Evolutionary conservation across 2,888 invertebrate genomes (phyloP), one percentile per base, ranked within the genome.

Genomic region (Polyploca ridens): DNA sequence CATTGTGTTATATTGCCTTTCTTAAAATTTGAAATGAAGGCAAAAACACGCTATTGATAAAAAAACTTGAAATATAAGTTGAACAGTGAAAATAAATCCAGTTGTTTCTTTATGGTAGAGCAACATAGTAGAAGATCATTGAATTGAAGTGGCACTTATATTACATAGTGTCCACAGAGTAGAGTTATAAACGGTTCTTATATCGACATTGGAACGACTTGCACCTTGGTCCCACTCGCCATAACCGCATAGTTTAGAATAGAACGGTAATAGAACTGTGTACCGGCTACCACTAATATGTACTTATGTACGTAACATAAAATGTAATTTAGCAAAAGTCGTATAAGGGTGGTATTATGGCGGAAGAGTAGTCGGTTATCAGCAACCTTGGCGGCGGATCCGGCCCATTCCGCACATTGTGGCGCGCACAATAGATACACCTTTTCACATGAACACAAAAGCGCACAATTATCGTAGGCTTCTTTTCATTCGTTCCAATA

Each of bases 391-490:
- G 41, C 35, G 41, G 61, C 19, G 35, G 61, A 41, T 61, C 19
- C 16, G 41, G 35, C 35, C 41, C 38, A 7, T 19, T 41, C 61
- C 38, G 13, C 63, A 27, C 27, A 63, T 63, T 63, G 63, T 63
- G 19, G 16, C n/a, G 14, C 57, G 57, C 54, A 63, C 57, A 63
- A 63, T 63, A 54, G 41, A 19, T 54, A 62, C 49, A 35, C 57
- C 57, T 57, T 33, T 63, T 33, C 35, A 63, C 27, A 13, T 13
- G 38, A 33, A 63, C 57, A 63, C 57, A 63, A 63, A 57, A 41
- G 63, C 54, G 63, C 11, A 54, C 63, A 57, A 63, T 63, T 63
- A 63, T 57, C 57, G 63, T 57, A 41, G 41, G 19, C 38, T 19
- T 61, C 16, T 16, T 54, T 57, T 35, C 63, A 33, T 57, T 19